Base-by-base conservation (phyloP, 2,888 invertebrate genomes). In the Gymnoscelis rufifasciata region DNA sequence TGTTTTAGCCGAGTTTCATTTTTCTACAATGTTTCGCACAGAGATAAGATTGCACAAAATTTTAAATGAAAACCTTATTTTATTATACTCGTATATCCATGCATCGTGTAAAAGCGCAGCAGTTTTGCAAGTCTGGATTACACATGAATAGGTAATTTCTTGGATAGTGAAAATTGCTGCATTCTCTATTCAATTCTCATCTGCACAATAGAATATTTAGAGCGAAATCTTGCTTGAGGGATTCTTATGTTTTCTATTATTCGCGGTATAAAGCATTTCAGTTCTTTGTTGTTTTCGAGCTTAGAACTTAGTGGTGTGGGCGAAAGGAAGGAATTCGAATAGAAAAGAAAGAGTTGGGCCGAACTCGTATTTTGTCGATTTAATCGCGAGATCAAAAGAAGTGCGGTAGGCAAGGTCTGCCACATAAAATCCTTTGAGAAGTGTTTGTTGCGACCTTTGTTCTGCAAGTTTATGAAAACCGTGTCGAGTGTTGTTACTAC, bases 211-310 rank as follows among this genome's bases (percentile, higher is more conserved):
- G 40, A 48, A 38, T 49, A 40, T 48, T 44, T 44, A 44, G 30
- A 15, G 13, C 15, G 36, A 44, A 40, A 33, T 39, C 27, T 27
- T 53, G 53, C 52, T 57, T 52, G n/a, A 42, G 14, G 29, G 48
- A 43, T 43, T 43, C 29, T 41, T 41, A 27, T 10, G 33, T 41
- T 47, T 37, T 41, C 41, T 38, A 40, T 45, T 40, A 24, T 3
- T 13, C 7, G 7, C 6, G 13, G 27, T 23, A 35, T 23, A 35
- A 35, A 35, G 35, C 15, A 35, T 35, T 35, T 19, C 19, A 27
- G 38, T 7, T 26, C 37, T 24, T 37, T 27, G 38, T 24, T 38
- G 27, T 28, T 38, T 28, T 38, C 27, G 27, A 11, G 19, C 35
- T 33, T 19, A 35, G 19, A 35, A 35, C 35, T 35, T 35, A 19